Percentiles rank a stretch among this genome's conserved stretches.
Evolutionary conservation across 2,888 invertebrate genomes (phyloP).

Genomic region (Drosophila nr. fundita): DNA sequence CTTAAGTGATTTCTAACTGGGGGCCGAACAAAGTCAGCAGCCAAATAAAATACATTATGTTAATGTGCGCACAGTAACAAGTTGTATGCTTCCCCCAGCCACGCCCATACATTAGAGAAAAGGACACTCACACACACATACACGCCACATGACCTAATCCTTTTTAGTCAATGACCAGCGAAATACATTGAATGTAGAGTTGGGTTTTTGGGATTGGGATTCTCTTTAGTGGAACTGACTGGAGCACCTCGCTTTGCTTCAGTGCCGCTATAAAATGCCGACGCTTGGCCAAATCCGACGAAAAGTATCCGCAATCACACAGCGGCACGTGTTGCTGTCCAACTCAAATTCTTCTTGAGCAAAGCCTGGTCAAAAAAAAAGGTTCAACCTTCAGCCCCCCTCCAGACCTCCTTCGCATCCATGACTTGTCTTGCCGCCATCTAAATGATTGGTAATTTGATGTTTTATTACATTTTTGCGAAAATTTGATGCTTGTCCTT

Average conservation of each 20-base stretch:
- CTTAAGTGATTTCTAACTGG: constrained; percentile 73
- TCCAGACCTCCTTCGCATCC: neutral
- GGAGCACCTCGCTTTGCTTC: constrained; percentile 30
- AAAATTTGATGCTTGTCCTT: constrained; percentile 43
- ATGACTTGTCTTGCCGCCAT: constrained; percentile 11
- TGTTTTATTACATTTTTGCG: constrained; percentile 69
- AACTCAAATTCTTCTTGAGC: constrained; percentile 16
- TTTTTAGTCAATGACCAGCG: constrained; percentile 65
- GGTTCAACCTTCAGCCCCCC: constrained; percentile 35
- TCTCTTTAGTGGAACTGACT: constrained; percentile 11
- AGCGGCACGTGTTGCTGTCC: constrained; percentile 70
- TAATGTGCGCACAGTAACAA: constrained; percentile 74
- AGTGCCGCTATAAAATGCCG: constrained; percentile 53
- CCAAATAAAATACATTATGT: constrained; percentile 75
- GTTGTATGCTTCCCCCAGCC: constrained; percentile 45
- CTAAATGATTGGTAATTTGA: constrained; percentile 72
- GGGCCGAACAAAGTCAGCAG: constrained; percentile 41
- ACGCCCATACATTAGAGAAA: constrained; percentile 43
- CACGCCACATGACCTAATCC: constrained; percentile 54
- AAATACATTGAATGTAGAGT: constrained; percentile 44
- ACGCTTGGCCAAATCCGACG: constrained; percentile 31
- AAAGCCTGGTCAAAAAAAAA: constrained; percentile 42
- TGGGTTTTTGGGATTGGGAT: constrained; percentile 12
- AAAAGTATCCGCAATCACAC: constrained; percentile 66
- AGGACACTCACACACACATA: constrained; percentile 15